Percentiles rank a stretch among this genome's conserved stretches.
These are phyloP conservation scores for Falcunculus frontatus DNA, from an alignment of 2,113 vertebrate species.

Conservation along the genomic window DNA sequence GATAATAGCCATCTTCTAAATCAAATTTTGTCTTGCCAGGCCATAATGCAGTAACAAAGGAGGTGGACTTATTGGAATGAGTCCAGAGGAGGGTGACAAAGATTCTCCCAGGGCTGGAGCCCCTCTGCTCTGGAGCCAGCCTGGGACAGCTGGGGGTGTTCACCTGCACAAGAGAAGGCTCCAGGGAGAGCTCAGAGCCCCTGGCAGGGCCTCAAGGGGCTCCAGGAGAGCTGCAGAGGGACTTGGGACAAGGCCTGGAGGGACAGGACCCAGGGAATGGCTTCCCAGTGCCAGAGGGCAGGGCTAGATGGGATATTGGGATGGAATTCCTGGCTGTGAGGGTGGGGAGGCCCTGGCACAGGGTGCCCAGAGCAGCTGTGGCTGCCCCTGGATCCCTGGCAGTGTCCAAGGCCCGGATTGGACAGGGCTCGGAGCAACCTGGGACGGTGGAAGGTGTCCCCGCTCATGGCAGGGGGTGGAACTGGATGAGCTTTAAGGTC, in stretches of 20 bases:
- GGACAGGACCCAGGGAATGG: not conserved
- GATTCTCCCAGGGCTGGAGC: not conserved
- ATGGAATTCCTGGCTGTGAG: not conserved
- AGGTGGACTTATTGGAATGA: rapidly evolving
- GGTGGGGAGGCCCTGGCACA: not conserved
- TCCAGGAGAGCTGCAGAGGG: not conserved
- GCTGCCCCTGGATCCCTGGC: not conserved
- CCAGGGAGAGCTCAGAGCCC: not conserved
- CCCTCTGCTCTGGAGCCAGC: not conserved
- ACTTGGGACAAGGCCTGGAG: not conserved
- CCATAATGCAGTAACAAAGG: not conserved
- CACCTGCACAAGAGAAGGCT: not conserved
- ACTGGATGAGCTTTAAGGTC: not conserved
- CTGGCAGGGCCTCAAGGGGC: not conserved
- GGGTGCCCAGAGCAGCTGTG: not conserved
- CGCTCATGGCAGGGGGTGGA: rapidly evolving
- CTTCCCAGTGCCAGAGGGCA: not conserved
- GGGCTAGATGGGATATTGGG: rapidly evolving
- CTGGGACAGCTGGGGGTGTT: not conserved
- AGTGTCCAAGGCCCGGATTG: rapidly evolving
- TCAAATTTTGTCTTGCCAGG: not conserved
- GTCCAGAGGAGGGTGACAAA: not conserved
- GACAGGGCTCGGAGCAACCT: rapidly evolving
- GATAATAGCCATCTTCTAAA: not conserved
- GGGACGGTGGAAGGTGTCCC: rapidly evolving